Evolutionary conservation across 2,797 vertebrate species (phyloP).

Genomic region (Lutjanus argentimaculatus): DNA sequence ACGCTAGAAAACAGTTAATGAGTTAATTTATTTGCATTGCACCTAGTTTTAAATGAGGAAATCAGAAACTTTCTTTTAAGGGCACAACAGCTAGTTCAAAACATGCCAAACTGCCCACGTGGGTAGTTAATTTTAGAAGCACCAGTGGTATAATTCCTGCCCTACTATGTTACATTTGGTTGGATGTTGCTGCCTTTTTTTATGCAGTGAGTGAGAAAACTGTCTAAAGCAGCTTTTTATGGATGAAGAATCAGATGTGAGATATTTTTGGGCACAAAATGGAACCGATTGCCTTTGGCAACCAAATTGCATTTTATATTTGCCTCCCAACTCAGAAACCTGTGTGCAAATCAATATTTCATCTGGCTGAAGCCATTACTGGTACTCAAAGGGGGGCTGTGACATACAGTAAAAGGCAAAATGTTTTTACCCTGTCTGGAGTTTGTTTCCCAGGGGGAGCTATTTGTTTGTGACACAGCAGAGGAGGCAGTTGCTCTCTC

Average conservation of each 20-base stretch:
- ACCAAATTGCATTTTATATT: constrained; percentile 26
- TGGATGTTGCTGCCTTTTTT: not conserved
- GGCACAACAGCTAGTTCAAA: no score
- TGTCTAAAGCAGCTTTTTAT: not conserved
- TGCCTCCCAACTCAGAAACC: constrained; percentile 1
- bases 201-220: not conserved
- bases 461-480: constrained; percentile 65
- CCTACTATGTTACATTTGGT: not conserved
- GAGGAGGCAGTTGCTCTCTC: constrained; percentile 55
- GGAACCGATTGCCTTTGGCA: not conserved
- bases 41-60: no score
- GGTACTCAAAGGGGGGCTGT: constrained; percentile 12
- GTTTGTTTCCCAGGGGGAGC: constrained; percentile 61
- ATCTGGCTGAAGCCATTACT: constrained; percentile 24
- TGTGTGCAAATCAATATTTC: constrained; percentile 39
- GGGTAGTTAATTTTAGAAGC: no score
- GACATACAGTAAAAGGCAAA: constrained; percentile 31
- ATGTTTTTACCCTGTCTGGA: constrained; percentile 57
- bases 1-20: no score
- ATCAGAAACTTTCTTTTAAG: no score
- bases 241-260: not conserved
- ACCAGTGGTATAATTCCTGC: no score
- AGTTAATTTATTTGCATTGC: no score
- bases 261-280: constrained; percentile 11
- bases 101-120: no score